Evolutionary conservation across 1,140 invertebrate species (phyloP).

Genomic region (Andrena cerasifolii): DNA sequence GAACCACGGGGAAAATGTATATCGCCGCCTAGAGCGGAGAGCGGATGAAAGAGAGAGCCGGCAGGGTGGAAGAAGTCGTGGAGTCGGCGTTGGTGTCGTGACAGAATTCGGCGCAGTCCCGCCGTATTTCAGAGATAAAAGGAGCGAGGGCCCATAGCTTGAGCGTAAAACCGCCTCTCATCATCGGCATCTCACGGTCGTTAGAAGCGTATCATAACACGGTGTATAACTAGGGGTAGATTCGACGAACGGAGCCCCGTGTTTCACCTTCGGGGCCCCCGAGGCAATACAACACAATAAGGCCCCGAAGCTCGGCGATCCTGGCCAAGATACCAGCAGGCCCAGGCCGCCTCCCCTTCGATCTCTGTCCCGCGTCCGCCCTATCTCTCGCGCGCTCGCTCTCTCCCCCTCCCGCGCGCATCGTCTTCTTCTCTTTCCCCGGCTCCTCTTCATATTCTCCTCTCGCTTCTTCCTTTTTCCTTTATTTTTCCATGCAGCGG

Average conservation of each 20-base stretch:
- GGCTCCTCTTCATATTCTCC: constrained; percentile 3
- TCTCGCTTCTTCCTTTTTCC: constrained; percentile 35
- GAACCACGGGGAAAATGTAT: too few species aligned
- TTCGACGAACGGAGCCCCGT: constrained; percentile 57
- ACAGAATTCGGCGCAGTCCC: constrained; percentile 11
- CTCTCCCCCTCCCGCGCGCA: constrained; percentile 23
- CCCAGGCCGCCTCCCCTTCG: constrained; percentile 35
- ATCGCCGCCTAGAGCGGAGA: too few species aligned
- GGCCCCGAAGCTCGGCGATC: constrained; percentile 67
- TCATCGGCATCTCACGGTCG: constrained; percentile 67
- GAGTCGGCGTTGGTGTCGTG: background rate
- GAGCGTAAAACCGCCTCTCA: constrained; percentile 58
- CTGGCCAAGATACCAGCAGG: constrained; percentile 64
- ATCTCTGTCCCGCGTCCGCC: constrained; percentile 25
- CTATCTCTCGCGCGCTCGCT: constrained; percentile 39
- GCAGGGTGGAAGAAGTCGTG: background rate
- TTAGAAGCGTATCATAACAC: constrained; percentile 71
- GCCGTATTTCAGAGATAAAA: constrained; percentile 38
- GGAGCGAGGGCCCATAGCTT: background rate
- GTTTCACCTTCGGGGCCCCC: constrained; percentile 55
- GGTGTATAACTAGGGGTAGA: constrained; percentile 70
- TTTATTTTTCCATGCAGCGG: constrained; percentile 63
- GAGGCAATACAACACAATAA: constrained; percentile 71
- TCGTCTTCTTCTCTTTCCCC: constrained; percentile 4
- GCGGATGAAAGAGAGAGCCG: background rate